phyloP scores from a whole-genome alignment of 2,888 invertebrate genomes.

The Azorinus chamasolen region DNA sequence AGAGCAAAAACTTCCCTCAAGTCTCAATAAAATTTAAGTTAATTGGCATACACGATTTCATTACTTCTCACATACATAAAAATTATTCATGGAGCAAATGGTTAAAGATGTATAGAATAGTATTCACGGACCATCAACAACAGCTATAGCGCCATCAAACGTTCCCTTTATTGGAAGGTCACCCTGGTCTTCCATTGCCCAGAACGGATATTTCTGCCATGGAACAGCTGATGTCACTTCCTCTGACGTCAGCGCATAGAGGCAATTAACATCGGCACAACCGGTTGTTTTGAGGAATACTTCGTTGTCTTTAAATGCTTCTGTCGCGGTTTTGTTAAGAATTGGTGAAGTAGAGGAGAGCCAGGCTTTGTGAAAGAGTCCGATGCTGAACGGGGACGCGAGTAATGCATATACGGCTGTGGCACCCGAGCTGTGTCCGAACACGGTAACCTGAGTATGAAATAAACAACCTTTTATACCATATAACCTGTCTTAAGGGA shows the following conservation, averaged over 20 bases:
- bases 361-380: constrained; percentile 89
- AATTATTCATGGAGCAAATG: too few relatives aligned
- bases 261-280: constrained; percentile 43
- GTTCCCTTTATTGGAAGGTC: constrained; percentile 72
- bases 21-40: too few relatives aligned
- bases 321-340: constrained; percentile 74
- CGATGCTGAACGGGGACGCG: constrained; percentile 88
- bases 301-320: constrained; percentile 76
- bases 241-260: constrained; percentile 66
- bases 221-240: constrained; percentile 73
- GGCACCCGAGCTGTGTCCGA: constrained; percentile 95
- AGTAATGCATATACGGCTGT: constrained; percentile 93
- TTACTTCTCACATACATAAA: too few relatives aligned
- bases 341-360: constrained; percentile 83
- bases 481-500: too few relatives aligned
- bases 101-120: too few relatives aligned
- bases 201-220: constrained; percentile 74
- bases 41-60: too few relatives aligned
- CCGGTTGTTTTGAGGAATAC: constrained; percentile 68
- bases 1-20: too few relatives aligned
- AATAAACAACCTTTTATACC: too few relatives aligned
- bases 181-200: constrained; percentile 77
- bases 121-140: constrained; percentile 75
- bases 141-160: constrained; percentile 70
- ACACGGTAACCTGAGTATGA: constrained; percentile 90